Evolutionary conservation across 2,888 invertebrate species (phyloP).

Genomic region (Itoplectis maculator): DNA sequence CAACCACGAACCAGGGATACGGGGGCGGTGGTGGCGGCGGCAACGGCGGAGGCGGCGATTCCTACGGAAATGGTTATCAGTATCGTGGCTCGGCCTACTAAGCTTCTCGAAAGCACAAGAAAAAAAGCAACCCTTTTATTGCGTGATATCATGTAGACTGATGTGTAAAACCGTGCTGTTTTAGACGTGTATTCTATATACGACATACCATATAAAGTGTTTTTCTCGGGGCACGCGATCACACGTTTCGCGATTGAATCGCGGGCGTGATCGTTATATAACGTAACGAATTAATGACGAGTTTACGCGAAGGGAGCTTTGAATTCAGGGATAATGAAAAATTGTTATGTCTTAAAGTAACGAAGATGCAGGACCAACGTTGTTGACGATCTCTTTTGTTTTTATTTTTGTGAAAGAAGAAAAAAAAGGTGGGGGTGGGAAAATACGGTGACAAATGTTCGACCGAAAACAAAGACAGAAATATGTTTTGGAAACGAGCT

Average conservation of each 20-base stretch:
- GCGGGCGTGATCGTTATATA: slow-evolving; percentile 39
- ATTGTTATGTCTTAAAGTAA: slow-evolving; percentile 36
- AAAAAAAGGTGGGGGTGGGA: neutral
- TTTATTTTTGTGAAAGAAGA: slow-evolving; percentile 14
- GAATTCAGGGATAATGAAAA: slow-evolving; percentile 46
- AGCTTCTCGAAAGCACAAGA: slow-evolving; percentile 69
- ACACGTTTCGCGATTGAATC: slow-evolving; percentile 47
- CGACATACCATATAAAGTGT: slow-evolving; percentile 28
- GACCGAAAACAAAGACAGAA: slow-evolving; percentile 18
- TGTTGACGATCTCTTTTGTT: slow-evolving; percentile 31
- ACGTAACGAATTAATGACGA: slow-evolving; percentile 29
- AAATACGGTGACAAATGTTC: slow-evolving; percentile 18
- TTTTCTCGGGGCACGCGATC: slow-evolving; percentile 54
- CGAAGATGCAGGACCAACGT: slow-evolving; percentile 47
- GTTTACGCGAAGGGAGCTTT: slow-evolving; percentile 29
- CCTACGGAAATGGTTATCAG: slow-evolving; percentile 76
- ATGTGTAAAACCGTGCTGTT: slow-evolving; percentile 61
- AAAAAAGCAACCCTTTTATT: slow-evolving; percentile 47
- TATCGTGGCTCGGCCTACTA: slow-evolving; percentile 77
- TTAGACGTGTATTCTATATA: slow-evolving; percentile 52
- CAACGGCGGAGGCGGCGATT: slow-evolving; percentile 71
- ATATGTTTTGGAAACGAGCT: slow-evolving; percentile 36
- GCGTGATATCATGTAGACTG: slow-evolving; percentile 66
- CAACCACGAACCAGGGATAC: slow-evolving; percentile 72
- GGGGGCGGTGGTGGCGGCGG: slow-evolving; percentile 67